Evolutionary conservation across 2,888 invertebrate species (phyloP), one percentile per base, ranked within the genome.

Genomic region (Acrobasis suavella): DNA sequence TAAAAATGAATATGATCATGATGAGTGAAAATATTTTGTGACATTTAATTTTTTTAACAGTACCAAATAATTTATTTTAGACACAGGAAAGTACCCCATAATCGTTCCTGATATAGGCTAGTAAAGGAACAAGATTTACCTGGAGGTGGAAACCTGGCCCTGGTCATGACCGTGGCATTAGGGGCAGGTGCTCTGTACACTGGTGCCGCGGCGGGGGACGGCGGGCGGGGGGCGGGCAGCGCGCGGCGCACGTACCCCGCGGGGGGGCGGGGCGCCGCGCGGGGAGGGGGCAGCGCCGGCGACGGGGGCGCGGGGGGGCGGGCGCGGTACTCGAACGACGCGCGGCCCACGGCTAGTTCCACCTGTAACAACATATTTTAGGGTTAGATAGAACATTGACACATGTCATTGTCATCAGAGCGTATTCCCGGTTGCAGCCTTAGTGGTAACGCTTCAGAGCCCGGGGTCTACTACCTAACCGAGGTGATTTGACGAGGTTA

Each of bases 321-420:
- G 56, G 63, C 38, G 12, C 88, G 85, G 77, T 87, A 90, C 72
- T 89, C 90, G 75, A 89, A 85, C 58, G 87, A 83, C 2, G 89
- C 78, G 10, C 88, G 81, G 0, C 88, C 87, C n/a, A 88, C 89
- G 1, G 90, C 87, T 50, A 91, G 64, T 67, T 90, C 89, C 82
- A 90, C 90, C 89, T 89, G 79, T 58, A 32, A 32, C 32, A 32
- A 32, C 7, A 32, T 32, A 32, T 32, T 32, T 2, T 32, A 32
- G 32, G 32, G 7, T 32, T 32, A 32, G 22, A 22, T 3, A 22
- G 0, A 8, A 32, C 5, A 32, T 22, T 22, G 1, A 22, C 22
- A 22, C n/a, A n/a, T n/a, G n/a, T n/a, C n/a, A n/a, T n/a, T n/a
- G n/a, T n/a, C n/a, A n/a, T n/a, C n/a, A n/a, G n/a, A n/a, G n/a